Conservation (phyloP, 2,113 vertebrate genomes). For the Rhinoptilus africanus region DNA sequence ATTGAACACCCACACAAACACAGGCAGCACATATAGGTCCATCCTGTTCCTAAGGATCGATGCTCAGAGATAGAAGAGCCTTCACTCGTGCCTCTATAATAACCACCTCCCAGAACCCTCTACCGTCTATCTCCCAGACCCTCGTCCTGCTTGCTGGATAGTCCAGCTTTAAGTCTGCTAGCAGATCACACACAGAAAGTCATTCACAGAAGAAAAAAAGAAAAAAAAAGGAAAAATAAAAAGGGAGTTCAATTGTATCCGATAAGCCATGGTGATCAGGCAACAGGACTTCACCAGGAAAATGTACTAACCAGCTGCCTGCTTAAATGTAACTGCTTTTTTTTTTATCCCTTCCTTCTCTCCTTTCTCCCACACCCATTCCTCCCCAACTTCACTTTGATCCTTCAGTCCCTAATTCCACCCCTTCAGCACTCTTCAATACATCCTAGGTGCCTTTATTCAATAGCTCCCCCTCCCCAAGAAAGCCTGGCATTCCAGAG, state of each 20-base stretch:
- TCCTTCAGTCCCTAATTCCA: not conserved
- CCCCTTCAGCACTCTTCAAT: not conserved
- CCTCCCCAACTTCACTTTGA: not conserved
- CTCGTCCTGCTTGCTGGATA: not conserved
- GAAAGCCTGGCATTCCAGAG: not conserved
- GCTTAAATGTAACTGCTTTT: not conserved
- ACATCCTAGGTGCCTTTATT: not conserved
- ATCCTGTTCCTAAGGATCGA: not conserved
- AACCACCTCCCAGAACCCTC: not conserved
- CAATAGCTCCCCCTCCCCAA: not conserved
- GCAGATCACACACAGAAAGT: not conserved
- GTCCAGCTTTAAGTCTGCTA: not conserved
- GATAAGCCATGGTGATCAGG: not conserved
- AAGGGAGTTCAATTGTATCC: not conserved
- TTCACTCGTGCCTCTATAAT: not conserved
- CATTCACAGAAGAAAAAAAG: not conserved
- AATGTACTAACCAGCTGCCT: not conserved
- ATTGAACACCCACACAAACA: not conserved
- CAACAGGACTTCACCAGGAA: not conserved
- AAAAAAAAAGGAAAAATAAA: no score
- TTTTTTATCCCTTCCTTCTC: not conserved
- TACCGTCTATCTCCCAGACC: no score
- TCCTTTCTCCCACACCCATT: not conserved
- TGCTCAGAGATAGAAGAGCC: not conserved
- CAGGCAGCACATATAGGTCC: not conserved